Base-by-base conservation (phyloP, 2,888 invertebrate genomes). In the Micoletzkya japonica region DNA sequence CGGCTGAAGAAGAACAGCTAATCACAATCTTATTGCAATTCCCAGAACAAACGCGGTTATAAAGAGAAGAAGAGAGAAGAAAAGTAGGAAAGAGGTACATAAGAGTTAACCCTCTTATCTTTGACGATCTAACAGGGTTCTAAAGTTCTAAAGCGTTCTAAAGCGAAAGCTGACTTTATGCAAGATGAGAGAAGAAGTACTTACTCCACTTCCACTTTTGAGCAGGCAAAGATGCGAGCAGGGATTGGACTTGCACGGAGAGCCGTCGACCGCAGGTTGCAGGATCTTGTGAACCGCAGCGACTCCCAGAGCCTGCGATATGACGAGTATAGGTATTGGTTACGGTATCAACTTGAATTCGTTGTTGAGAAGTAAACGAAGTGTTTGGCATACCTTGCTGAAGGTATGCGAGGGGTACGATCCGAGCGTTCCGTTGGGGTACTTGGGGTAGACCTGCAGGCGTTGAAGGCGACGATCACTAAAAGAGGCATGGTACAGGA, bases 231-330 rank as follows among this genome's bases (percentile, higher is more conserved):
- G 88, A 85, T 98, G 96, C 79, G 92, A 91, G 84, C 97, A 98
- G 0, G 89, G 88, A 0, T 90, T 88, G 50, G 89, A 89, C 20
- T 86, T 88, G 86, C 97, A 97, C 0, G 95, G 94, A 78, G 89
- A 89, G n/a, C 71, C 72, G 49, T 73, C 72, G 32, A 76, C 85
- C 30, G 78, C 71, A 2, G 95, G 95, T 86, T 98, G 98, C 61
- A 96, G 88, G 0, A 94, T 92, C 0, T 94, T 93, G 87, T 97
- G 97, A 81, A 94, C 93, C 0, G 95, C 94, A 83, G 94, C 94
- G 74, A 98, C 93, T 10, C 95, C 95, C 4, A 96, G 89, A 0
- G 96, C 96, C 73, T 73, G 52, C 28, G n/a, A n/a, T n/a, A n/a
- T n/a, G n/a, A n/a, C n/a, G n/a, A n/a, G n/a, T n/a, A n/a, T n/a